Evolutionary conservation across 2,113 vertebrate species (phyloP).

Genomic region (Sorex fumeus): DNA sequence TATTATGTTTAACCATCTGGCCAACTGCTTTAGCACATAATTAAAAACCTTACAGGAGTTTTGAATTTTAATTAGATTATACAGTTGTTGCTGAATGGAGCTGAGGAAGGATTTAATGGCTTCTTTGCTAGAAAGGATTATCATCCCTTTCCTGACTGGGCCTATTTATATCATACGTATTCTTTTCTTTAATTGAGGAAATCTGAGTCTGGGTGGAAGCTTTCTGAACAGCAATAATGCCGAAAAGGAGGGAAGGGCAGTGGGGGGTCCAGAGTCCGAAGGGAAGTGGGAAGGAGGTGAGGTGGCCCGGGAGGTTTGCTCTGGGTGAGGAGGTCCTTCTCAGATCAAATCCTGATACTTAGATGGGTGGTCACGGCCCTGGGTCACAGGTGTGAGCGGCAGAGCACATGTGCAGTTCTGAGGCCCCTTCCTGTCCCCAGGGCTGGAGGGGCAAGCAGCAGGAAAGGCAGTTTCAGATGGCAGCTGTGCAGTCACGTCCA

Average conservation of each 20-base stretch:
- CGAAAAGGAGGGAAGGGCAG: not conserved
- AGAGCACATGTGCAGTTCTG: not conserved
- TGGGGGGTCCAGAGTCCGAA: not conserved
- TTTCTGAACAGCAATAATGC: not conserved
- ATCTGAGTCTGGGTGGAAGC: constrained; percentile 36
- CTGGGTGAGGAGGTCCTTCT: not conserved
- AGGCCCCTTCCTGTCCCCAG: not conserved
- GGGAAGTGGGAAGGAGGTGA: not conserved
- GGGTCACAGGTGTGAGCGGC: not conserved
- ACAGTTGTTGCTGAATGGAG: constrained; percentile 66
- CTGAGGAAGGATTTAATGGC: constrained; percentile 41
- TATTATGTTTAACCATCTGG: constrained; percentile 77
- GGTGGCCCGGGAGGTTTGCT: not conserved
- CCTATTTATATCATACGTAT: not conserved
- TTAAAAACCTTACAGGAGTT: constrained; percentile 72
- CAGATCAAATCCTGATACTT: not conserved
- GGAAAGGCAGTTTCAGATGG: not conserved
- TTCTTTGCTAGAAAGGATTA: constrained; percentile 61
- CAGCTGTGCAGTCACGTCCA: not conserved
- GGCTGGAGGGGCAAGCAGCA: not conserved
- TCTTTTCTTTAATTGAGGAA: constrained; percentile 32
- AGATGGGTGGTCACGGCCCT: not conserved
- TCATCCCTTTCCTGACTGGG: constrained; percentile 33
- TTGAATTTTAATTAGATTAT: constrained; percentile 75
- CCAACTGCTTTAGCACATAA: constrained; percentile 72